Evolutionary conservation across 2,113 vertebrate species (phyloP).

Genomic region (Sterna hirundo): DNA sequence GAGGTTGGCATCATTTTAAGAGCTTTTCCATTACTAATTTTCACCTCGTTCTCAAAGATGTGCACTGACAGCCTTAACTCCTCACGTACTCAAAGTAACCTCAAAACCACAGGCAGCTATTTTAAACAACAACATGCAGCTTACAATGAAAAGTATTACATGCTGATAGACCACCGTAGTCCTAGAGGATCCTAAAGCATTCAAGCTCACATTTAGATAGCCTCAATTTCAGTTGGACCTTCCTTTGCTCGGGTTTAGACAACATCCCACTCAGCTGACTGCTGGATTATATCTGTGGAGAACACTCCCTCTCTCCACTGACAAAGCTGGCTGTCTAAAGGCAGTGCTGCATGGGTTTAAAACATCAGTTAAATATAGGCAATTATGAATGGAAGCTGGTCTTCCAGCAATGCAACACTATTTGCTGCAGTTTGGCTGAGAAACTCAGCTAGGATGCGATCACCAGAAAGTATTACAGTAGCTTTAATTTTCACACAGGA

Average conservation of each 20-base stretch:
- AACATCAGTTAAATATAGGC: not conserved
- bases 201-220: not conserved
- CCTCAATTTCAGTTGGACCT: not conserved
- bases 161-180: not conserved
- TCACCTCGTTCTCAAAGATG: not conserved
- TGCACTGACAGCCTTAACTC: not conserved
- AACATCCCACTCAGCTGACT: not conserved
- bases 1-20: not conserved
- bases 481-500: slow-evolving; percentile 7
- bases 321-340: not conserved
- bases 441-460: not conserved
- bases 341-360: not conserved
- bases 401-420: not conserved
- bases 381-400: not conserved
- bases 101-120: not conserved
- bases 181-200: not conserved
- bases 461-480: not conserved
- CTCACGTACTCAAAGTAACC: not conserved
- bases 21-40: not conserved
- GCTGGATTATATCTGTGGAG: not conserved
- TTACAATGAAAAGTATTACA: not conserved
- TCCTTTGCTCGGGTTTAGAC: not conserved
- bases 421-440: not conserved
- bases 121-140: not conserved
- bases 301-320: not conserved